Percentiles rank a stretch among this genome's conserved stretches.
phyloP scores from a whole-genome alignment of 2,888 invertebrate genomes.

The Xestia xanthographa region DNA sequence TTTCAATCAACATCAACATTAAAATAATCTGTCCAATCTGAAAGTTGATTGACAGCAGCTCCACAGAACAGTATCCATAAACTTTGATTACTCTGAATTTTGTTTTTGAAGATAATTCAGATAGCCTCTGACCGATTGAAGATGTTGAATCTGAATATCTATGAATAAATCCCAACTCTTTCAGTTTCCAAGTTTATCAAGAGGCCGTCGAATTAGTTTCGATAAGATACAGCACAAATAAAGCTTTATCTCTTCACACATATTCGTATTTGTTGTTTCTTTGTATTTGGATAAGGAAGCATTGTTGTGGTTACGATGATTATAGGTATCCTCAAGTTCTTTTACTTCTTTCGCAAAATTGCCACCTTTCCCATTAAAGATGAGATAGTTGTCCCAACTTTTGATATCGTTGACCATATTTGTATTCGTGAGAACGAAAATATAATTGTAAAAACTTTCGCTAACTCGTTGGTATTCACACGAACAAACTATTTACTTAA shows the following conservation, averaged over 20 bases:
- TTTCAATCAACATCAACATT: slow-evolving; percentile 38
- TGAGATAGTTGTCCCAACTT: slow-evolving; percentile 2
- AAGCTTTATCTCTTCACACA: slow-evolving; percentile 46
- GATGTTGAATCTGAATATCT: slow-evolving; percentile 14
- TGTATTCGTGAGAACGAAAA: slow-evolving; percentile 35
- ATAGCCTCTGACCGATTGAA: background rate
- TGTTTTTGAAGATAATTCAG: slow-evolving; percentile 13
- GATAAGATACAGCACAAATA: slow-evolving; percentile 60
- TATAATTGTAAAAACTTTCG: slow-evolving; percentile 50
- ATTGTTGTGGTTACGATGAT: background rate
- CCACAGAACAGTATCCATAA: slow-evolving; percentile 10
- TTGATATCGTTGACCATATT: slow-evolving; percentile 4
- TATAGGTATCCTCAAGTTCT: background rate
- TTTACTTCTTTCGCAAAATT: slow-evolving; percentile 9
- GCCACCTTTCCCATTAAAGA: background rate
- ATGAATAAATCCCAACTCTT: slow-evolving; percentile 28
- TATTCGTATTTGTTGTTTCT: slow-evolving; percentile 17
- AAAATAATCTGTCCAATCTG: slow-evolving; percentile 35
- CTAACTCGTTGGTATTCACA: slow-evolving; percentile 59
- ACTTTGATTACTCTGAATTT: slow-evolving; percentile 24
- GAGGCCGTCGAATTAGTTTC: slow-evolving; percentile 40
- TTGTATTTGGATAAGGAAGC: slow-evolving; percentile 26
- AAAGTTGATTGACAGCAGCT: slow-evolving; percentile 54
- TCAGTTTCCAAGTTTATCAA: slow-evolving; percentile 60
- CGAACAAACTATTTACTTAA: slow-evolving; percentile 61